These are phyloP conservation scores for Drosophila suboccidentalis DNA, from an alignment of 2,888 invertebrate genomes.

Conservation along the genomic window DNA sequence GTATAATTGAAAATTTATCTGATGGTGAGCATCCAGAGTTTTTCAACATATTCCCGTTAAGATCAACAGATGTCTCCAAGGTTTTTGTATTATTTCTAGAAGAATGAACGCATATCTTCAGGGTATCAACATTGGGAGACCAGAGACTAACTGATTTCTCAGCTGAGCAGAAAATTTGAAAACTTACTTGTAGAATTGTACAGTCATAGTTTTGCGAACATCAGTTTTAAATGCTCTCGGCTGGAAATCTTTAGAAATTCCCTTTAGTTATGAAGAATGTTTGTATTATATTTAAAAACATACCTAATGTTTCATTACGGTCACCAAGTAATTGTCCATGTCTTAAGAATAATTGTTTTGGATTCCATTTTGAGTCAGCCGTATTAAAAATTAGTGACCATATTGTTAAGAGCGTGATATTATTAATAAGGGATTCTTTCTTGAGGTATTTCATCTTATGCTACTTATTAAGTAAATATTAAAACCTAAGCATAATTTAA, in stretches of 20 bases:
- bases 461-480: not conserved
- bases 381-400: conserved; percentile 5
- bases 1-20: conserved; percentile 83
- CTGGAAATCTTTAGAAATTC: conserved; percentile 31
- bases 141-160: not conserved
- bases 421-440: not conserved
- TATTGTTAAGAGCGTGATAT: not conserved
- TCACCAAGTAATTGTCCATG: conserved; percentile 5
- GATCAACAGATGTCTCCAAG: conserved; percentile 45
- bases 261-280: not conserved
- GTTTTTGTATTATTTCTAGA: conserved; percentile 66
- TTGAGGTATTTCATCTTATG: conserved; percentile 24
- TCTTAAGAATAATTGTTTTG: conserved; percentile 33
- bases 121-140: not conserved
- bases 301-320: conserved; percentile 55
- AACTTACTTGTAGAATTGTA: conserved; percentile 65
- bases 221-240: conserved; percentile 46
- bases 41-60: conserved; percentile 37
- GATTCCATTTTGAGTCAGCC: conserved; percentile 26
- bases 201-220: conserved; percentile 54
- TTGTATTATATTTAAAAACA: not conserved
- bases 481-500: not conserved
- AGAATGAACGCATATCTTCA: not conserved
- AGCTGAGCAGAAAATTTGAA: not conserved
- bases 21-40: conserved; percentile 68